Conservation (phyloP, 2,888 invertebrate species). For the Matsumyia berberina region DNA sequence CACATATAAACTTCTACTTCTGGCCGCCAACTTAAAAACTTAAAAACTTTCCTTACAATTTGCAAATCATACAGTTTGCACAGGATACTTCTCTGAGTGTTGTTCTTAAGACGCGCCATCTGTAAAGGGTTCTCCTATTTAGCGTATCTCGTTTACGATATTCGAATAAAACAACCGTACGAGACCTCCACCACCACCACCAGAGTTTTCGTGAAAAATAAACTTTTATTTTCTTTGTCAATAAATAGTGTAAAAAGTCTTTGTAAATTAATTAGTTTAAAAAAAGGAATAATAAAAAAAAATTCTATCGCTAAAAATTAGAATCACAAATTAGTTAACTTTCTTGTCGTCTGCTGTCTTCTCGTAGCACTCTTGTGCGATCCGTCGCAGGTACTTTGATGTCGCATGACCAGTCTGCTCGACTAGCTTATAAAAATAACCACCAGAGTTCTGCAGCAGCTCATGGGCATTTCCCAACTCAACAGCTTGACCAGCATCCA, state of each 20-base stretch:
- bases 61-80: no score
- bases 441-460: slow-evolving; percentile 85
- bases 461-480: slow-evolving; percentile 91
- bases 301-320: neutral
- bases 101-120: no score
- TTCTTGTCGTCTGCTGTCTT: slow-evolving; percentile 25
- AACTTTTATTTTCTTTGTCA: slow-evolving; percentile 6
- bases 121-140: no score
- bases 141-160: neutral
- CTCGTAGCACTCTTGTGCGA: slow-evolving; percentile 85
- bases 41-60: no score
- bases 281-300: slow-evolving; percentile 6
- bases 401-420: slow-evolving; percentile 87
- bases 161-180: slow-evolving; percentile 14
- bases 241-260: neutral
- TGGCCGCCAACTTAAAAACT: no score
- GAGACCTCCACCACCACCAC: slow-evolving; percentile 10
- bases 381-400: slow-evolving; percentile 85
- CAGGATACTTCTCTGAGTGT: no score
- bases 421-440: slow-evolving; percentile 87
- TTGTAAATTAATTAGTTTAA: slow-evolving; percentile 15
- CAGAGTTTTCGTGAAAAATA: slow-evolving; percentile 6
- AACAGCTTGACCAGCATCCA: slow-evolving; percentile 84
- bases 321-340: slow-evolving; percentile 40
- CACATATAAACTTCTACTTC: no score